These are phyloP conservation scores for Sebastes ruberrimus DNA, from an alignment of 2,797 vertebrate species.

Conservation along the genomic window DNA sequence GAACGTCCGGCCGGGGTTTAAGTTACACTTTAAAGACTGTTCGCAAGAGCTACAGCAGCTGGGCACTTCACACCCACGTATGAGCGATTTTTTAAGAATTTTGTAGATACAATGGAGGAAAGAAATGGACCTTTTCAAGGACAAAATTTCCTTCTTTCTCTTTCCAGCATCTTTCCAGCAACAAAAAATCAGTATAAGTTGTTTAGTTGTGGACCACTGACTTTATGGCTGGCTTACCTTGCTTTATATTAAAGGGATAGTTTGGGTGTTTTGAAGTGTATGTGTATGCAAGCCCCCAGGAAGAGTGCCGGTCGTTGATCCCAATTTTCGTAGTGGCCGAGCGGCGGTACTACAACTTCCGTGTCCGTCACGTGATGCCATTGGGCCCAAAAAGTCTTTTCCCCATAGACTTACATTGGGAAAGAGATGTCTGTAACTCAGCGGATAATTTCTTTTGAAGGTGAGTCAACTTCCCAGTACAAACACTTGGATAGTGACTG, in stretches of 20 bases:
- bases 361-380: too few species aligned
- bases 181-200: not conserved
- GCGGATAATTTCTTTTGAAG: rapidly evolving
- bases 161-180: too few species aligned
- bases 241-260: not conserved
- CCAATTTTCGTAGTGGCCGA: too few species aligned
- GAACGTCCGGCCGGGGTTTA: not conserved
- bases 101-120: not conserved
- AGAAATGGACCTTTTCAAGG: not conserved
- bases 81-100: not conserved
- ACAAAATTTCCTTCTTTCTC: too few species aligned
- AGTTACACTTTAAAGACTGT: conserved; percentile 6
- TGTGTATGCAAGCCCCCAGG: too few species aligned
- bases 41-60: conserved; percentile 14
- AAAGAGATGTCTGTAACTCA: too few species aligned
- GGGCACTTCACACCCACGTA: not conserved
- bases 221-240: not conserved
- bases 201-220: not conserved
- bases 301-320: too few species aligned
- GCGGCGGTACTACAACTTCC: too few species aligned
- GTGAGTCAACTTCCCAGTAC: too few species aligned
- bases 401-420: too few species aligned
- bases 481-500: too few species aligned
- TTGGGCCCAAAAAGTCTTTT: too few species aligned
- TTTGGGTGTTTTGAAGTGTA: not conserved